Evolutionary conservation across 1,140 invertebrate genomes (phyloP).

Genomic region (Laupala kohalensis): DNA sequence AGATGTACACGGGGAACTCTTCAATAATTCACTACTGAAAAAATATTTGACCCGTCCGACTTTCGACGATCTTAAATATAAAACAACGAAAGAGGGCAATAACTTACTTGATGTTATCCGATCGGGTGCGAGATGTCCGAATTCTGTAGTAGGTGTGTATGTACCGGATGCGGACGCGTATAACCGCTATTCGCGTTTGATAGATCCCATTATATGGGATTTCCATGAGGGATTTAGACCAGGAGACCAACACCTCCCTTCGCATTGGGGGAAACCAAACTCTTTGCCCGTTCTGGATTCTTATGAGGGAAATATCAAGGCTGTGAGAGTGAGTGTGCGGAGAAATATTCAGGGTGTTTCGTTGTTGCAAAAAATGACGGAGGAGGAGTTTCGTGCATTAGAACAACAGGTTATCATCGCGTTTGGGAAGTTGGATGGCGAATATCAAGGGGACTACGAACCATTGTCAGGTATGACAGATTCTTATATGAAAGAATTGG

Average conservation of each 20-base stretch:
- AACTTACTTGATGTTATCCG: conserved; percentile 41
- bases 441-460: conserved; percentile 54
- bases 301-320: conserved; percentile 49
- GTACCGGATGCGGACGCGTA: conserved; percentile 61
- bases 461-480: conserved; percentile 53
- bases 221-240: conserved; percentile 52
- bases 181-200: conserved; percentile 48
- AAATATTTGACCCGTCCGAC: conserved; percentile 52
- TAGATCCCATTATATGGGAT: conserved; percentile 64
- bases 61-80: conserved; percentile 46
- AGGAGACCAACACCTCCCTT: conserved; percentile 44
- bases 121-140: conserved; percentile 47
- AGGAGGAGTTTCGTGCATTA: conserved; percentile 49
- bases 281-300: conserved; percentile 60
- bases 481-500: conserved; percentile 51
- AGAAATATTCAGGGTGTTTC: conserved; percentile 54
- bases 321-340: conserved; percentile 60
- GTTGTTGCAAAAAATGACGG: conserved; percentile 59
- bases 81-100: conserved; percentile 36
- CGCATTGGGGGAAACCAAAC: conserved; percentile 54
- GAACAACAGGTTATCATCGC: conserved; percentile 36
- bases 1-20: conserved; percentile 40
- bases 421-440: conserved; percentile 34
- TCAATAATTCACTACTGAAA: conserved; percentile 52
- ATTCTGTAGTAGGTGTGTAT: conserved; percentile 52